phyloP scores from a whole-genome alignment of 2,797 vertebrate species.

The Parauchenoglanis punctatus region DNA sequence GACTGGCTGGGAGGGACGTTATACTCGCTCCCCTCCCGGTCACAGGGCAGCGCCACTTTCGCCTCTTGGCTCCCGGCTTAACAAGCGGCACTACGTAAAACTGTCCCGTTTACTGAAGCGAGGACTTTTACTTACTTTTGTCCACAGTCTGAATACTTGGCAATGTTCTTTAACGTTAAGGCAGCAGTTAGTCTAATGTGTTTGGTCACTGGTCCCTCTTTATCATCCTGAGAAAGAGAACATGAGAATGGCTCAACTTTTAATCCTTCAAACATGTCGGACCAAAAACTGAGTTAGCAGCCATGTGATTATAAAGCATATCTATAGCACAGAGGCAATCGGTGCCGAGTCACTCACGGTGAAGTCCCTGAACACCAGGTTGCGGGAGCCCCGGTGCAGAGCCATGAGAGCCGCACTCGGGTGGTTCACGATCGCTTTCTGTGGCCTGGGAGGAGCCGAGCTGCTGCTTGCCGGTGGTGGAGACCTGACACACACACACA shows the following conservation, averaged over 20 bases:
- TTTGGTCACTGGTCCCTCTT: constrained; percentile 99
- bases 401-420: constrained; percentile 99
- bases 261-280: no score
- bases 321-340: not conserved
- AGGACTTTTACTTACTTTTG: constrained; percentile 85
- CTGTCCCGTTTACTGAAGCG: not conserved
- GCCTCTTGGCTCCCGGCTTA: no score
- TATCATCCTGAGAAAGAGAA: constrained; percentile 84
- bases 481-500: constrained; percentile 73
- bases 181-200: constrained; percentile 99
- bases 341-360: constrained; percentile 81
- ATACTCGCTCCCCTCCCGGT: no score
- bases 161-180: constrained; percentile 99
- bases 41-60: no score
- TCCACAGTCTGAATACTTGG: constrained; percentile 99
- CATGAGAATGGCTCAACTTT: not conserved
- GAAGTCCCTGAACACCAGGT: constrained; percentile 99
- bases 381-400: constrained; percentile 94
- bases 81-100: no score
- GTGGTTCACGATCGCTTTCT: constrained; percentile 98
- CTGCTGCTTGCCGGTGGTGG: constrained; percentile 79
- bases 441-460: constrained; percentile 86
- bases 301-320: not conserved
- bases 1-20: no score
- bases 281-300: not conserved